Conservation (phyloP, 2,797 vertebrate genomes). For the Hylomyscus alleni region DNA sequence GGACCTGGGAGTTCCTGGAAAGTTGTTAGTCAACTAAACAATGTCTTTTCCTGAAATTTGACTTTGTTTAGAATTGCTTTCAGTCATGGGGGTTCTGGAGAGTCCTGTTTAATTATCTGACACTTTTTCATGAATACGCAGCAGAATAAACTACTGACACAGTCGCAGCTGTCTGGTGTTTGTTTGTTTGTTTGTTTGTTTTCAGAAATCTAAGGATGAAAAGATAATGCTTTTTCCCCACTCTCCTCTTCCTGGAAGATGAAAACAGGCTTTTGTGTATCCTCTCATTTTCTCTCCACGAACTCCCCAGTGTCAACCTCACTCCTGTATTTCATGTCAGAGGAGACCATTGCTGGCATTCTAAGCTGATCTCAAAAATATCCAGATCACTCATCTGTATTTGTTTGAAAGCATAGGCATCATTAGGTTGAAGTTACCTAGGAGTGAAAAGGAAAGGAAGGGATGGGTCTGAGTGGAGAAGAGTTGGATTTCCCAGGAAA, state of each 20-base stretch:
- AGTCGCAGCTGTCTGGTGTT: background rate
- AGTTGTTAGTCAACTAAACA: background rate
- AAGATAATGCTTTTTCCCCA: background rate
- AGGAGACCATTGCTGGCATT: background rate
- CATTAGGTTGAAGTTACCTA: background rate
- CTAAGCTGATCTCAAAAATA: background rate
- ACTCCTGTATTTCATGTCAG: background rate
- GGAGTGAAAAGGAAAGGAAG: background rate
- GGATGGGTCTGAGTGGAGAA: background rate
- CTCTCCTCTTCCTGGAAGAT: background rate
- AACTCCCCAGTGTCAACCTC: background rate
- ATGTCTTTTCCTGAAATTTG: background rate
- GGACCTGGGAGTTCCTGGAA: background rate
- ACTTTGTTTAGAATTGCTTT: conserved; percentile 38
- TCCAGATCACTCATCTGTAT: background rate
- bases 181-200: background rate
- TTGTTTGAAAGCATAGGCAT: background rate
- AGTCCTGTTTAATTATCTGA: conserved; percentile 45
- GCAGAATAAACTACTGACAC: conserved; percentile 26
- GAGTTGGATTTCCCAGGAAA: background rate
- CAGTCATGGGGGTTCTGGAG: background rate
- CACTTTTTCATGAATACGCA: conserved; percentile 19
- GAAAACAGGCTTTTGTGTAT: background rate
- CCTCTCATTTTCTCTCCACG: background rate
- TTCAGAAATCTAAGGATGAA: background rate